Conservation (phyloP, 2,113 vertebrate genomes). For the Brevimyrus niger region DNA sequence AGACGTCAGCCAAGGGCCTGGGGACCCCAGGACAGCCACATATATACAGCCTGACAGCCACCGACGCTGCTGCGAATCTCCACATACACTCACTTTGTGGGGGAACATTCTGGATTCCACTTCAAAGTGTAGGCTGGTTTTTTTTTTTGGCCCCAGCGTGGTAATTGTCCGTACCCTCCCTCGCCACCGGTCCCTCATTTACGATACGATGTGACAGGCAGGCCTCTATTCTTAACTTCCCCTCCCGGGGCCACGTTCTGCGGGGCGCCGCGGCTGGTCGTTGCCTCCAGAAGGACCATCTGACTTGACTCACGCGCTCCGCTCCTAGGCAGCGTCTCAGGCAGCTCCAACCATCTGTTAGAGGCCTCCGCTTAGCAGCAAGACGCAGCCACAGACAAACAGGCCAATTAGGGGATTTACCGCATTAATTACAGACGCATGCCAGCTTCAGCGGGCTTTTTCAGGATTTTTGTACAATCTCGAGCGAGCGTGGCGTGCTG, state of each 20-base stretch:
- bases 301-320: constrained; percentile 39
- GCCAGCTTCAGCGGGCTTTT: constrained; percentile 40
- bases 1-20: not conserved
- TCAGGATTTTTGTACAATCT: constrained; percentile 44
- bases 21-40: not conserved
- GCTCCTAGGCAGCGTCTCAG: constrained; percentile 43
- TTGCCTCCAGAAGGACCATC: constrained; percentile 40
- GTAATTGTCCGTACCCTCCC: constrained; percentile 31
- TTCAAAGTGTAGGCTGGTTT: constrained; percentile 39
- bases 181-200: constrained; percentile 8
- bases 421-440: constrained; percentile 48
- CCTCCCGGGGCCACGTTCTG: constrained; percentile 45
- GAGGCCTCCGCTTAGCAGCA: constrained; percentile 13
- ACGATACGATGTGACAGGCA: constrained; percentile 62
- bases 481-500: constrained; percentile 56
- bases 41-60: not conserved
- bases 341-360: constrained; percentile 56
- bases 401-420: constrained; percentile 56
- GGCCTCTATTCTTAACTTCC: constrained; percentile 63
- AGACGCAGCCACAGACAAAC: constrained; percentile 30
- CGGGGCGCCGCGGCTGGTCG: constrained; percentile 33
- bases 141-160: constrained; percentile 18
- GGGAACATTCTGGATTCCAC: constrained; percentile 32
- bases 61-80: not conserved
- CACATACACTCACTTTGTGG: constrained; percentile 21